Conservation (phyloP, 2,888 invertebrate genomes). For the Agonopterix alstromeriana region DNA sequence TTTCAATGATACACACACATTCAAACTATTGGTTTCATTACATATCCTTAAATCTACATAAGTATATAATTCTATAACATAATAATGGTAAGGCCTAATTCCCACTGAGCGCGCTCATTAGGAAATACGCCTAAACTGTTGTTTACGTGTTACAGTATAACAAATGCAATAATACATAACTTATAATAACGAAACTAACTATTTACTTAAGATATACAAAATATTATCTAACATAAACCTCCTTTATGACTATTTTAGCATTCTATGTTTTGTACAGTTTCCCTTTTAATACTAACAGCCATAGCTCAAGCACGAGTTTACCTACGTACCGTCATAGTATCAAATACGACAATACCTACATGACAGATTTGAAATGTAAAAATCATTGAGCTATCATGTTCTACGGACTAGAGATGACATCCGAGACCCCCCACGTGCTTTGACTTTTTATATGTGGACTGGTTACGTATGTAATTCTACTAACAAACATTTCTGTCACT, state of each 20-base stretch:
- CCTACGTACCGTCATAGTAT: too few species aligned
- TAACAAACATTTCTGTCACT: too few species aligned
- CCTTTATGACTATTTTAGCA: slow-evolving; percentile 24
- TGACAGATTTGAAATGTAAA: too few species aligned
- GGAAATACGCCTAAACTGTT: background rate
- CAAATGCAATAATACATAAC: slow-evolving; percentile 28
- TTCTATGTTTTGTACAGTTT: slow-evolving; percentile 37
- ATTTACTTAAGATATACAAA: background rate
- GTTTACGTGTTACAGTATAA: slow-evolving; percentile 25
- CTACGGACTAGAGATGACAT: too few species aligned
- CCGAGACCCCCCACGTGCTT: too few species aligned
- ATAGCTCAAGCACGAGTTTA: background rate
- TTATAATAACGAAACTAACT: slow-evolving; percentile 10
- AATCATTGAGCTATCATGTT: too few species aligned
- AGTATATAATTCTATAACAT: background rate
- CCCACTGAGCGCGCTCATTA: too few species aligned
- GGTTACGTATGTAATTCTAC: too few species aligned
- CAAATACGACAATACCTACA: too few species aligned
- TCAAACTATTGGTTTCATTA: too few species aligned
- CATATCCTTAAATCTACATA: background rate
- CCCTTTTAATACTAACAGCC: slow-evolving; percentile 14
- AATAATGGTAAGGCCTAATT: background rate
- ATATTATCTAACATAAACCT: slow-evolving; percentile 1
- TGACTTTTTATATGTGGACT: too few species aligned
- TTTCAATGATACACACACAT: too few species aligned